These are phyloP conservation scores for Neolamprologus caudopunctatus DNA, from an alignment of 2,113 vertebrate species.

Conservation along the genomic window DNA sequence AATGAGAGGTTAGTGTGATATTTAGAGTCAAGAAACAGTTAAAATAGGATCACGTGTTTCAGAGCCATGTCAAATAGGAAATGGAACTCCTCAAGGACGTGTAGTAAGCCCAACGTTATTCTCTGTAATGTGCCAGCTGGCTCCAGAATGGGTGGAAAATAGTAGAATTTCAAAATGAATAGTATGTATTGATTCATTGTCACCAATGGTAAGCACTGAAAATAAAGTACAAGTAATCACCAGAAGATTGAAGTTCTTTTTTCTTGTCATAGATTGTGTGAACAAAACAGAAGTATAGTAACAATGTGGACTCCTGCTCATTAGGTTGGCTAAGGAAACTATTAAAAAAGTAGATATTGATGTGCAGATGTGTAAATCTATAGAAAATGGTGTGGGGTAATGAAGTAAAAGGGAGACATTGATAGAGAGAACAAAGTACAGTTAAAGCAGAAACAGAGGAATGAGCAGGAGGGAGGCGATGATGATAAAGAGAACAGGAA, in stretches of 20 bases:
- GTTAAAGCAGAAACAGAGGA: not conserved
- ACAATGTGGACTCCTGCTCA: not conserved
- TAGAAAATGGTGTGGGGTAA: rapidly evolving
- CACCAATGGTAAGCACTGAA: not conserved
- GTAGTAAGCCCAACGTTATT: rapidly evolving
- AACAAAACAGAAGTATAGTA: not conserved
- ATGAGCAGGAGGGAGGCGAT: not conserved
- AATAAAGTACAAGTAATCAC: not conserved
- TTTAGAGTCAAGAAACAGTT: not conserved
- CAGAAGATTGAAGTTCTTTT: not conserved
- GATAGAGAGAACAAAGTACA: not conserved
- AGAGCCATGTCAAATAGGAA: rapidly evolving
- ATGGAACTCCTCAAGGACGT: not conserved
- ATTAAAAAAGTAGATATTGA: not conserved
- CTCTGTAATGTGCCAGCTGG: not conserved
- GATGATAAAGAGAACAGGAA: not conserved
- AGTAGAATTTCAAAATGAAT: not conserved
- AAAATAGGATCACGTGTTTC: not conserved
- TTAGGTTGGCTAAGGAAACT: not conserved
- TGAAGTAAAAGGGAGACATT: not conserved
- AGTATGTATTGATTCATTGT: not conserved
- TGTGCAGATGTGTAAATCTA: not conserved
- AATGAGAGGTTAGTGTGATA: not conserved
- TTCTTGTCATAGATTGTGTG: not conserved
- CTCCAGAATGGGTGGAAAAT: not conserved